A percentile compares a stretch with the other conserved stretches of the same genome.
phyloP scores from a whole-genome alignment of 2,797 vertebrate genomes.

The Pseudopleuronectes americanus region DNA sequence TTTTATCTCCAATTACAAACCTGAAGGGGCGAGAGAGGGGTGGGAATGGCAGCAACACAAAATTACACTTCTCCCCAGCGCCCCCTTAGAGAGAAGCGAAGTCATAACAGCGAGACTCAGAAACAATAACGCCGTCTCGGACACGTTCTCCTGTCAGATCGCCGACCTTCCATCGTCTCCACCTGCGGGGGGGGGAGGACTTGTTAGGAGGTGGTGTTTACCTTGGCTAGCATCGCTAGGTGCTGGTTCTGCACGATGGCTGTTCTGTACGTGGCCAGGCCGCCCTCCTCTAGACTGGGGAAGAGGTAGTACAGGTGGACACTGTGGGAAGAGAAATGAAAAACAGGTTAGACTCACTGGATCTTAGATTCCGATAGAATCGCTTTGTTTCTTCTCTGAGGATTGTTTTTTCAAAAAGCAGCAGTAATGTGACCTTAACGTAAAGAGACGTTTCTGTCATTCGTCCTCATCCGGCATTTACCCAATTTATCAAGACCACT shows the following conservation, averaged over 20 bases:
- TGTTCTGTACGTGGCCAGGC: slow-evolving; percentile 96
- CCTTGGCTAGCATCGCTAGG: slow-evolving; percentile 98
- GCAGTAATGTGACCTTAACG: background rate
- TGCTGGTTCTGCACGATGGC: slow-evolving; percentile 99
- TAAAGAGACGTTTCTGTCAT: background rate
- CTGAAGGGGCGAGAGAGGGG: slow-evolving; percentile 32
- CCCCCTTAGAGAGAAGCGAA: slow-evolving; percentile 52
- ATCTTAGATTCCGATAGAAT: background rate
- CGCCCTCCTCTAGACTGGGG: slow-evolving; percentile 94
- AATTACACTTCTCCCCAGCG: slow-evolving; percentile 62
- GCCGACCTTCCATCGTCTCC: slow-evolving; percentile 3
- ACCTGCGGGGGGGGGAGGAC: slow-evolving; percentile 24
- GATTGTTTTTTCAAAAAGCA: background rate
- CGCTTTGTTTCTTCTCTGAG: background rate
- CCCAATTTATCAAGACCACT: slow-evolving; percentile 23
- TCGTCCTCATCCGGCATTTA: slow-evolving; percentile 2
- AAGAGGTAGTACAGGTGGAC: slow-evolving; percentile 98
- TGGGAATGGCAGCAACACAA: slow-evolving; percentile 54
- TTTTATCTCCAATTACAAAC: slow-evolving; percentile 82
- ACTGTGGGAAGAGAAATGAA: slow-evolving; percentile 74
- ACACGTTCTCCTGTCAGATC: slow-evolving; percentile 35
- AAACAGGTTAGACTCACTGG: background rate
- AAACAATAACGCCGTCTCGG: slow-evolving; percentile 51
- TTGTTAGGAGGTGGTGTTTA: slow-evolving; percentile 56
- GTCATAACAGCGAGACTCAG: slow-evolving; percentile 49